phyloP scores from a whole-genome alignment of 1,140 invertebrate genomes.

The Lutraria rhynchaena region DNA sequence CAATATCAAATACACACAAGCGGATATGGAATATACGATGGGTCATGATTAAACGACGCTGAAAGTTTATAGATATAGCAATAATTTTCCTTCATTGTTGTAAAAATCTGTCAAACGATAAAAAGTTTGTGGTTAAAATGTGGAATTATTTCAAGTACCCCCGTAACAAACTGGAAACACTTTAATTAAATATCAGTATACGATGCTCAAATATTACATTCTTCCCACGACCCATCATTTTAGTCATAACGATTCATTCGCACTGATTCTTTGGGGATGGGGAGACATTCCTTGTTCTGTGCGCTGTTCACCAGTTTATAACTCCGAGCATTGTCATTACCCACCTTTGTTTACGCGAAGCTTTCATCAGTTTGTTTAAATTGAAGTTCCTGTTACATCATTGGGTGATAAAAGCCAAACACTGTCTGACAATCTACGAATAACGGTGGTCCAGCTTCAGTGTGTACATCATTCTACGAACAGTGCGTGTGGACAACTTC shows the following conservation, averaged over 20 bases:
- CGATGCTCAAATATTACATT: no score
- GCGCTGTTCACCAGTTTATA: not conserved
- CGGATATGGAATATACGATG: no score
- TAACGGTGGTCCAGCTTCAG: not conserved
- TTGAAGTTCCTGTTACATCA: constrained; percentile 9
- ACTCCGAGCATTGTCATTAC: constrained; percentile 4
- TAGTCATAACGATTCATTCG: not conserved
- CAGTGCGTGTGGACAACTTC: not conserved
- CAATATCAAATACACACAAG: no score
- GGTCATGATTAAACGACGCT: no score
- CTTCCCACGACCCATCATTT: no score
- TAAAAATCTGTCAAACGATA: no score
- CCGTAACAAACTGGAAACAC: no score
- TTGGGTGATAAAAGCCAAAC: constrained; percentile 26
- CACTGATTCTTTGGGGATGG: not conserved
- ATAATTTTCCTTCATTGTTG: no score
- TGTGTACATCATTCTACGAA: not conserved
- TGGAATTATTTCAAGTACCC: no score
- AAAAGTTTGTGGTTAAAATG: no score
- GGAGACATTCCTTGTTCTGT: not conserved
- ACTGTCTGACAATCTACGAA: not conserved
- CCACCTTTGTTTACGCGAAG: constrained; percentile 34
- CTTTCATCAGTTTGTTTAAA: constrained; percentile 22
- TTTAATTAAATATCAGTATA: no score
- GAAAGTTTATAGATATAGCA: no score